A percentile compares a stretch with the other conserved stretches of the same genome.
phyloP scores from a whole-genome alignment of 2,888 invertebrate species.

The Campopleginae sp. region DNA sequence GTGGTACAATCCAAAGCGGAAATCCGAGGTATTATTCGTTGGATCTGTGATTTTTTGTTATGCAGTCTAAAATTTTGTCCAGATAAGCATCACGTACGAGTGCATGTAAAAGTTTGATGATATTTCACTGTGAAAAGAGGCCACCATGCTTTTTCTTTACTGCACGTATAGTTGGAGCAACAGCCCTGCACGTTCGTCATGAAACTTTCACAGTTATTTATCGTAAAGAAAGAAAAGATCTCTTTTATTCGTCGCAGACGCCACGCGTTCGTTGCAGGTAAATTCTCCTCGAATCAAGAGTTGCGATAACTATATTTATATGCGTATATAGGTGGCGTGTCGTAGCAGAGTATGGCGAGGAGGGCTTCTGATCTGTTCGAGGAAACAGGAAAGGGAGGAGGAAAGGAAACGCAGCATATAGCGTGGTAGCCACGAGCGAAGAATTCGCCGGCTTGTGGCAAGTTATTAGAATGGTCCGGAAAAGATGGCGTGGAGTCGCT shows the following conservation, averaged over 20 bases:
- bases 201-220: slow-evolving; percentile 64
- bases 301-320: slow-evolving; percentile 21
- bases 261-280: slow-evolving; percentile 46
- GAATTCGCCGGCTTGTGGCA: slow-evolving; percentile 72
- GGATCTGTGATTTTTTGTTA: background rate
- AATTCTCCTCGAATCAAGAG: slow-evolving; percentile 51
- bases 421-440: slow-evolving; percentile 65
- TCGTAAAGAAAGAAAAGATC: slow-evolving; percentile 48
- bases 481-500: slow-evolving; percentile 85
- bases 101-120: slow-evolving; percentile 17
- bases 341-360: slow-evolving; percentile 4
- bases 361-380: slow-evolving; percentile 38
- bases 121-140: slow-evolving; percentile 8
- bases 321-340: slow-evolving; percentile 31
- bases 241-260: slow-evolving; percentile 62
- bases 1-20: background rate
- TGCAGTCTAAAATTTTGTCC: background rate
- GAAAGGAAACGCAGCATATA: slow-evolving; percentile 62
- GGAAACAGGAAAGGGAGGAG: slow-evolving; percentile 50
- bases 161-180: background rate
- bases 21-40: background rate
- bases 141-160: slow-evolving; percentile 45
- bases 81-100: background rate
- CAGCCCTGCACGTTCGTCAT: slow-evolving; percentile 15
- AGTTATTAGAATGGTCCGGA: slow-evolving; percentile 85